phyloP scores from a whole-genome alignment of 2,113 vertebrate genomes.

The Microtus ochrogaster region DNA sequence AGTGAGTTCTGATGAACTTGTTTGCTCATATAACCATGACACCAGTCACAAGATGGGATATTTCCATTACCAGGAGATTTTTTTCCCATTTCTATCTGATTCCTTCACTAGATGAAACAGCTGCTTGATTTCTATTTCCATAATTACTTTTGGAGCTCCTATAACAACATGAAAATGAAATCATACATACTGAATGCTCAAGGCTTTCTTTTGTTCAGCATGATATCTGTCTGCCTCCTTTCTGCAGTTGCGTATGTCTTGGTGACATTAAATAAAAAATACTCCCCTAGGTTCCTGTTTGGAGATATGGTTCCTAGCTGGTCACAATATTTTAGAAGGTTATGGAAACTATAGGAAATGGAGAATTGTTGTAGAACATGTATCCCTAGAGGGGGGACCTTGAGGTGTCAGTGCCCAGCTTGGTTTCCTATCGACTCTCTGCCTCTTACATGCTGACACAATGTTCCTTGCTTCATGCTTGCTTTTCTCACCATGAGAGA shows the following conservation, averaged over 20 bases:
- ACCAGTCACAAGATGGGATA: neutral
- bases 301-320: neutral
- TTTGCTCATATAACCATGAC: neutral
- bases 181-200: neutral
- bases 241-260: neutral
- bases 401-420: neutral
- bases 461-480: neutral
- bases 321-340: neutral
- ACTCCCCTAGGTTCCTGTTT: neutral
- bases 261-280: neutral
- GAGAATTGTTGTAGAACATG: neutral
- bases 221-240: neutral
- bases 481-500: too few relatives aligned
- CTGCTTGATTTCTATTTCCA: neutral
- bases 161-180: conserved; percentile 1
- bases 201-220: neutral
- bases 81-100: neutral
- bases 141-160: neutral
- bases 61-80: neutral
- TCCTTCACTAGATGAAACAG: neutral
- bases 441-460: neutral
- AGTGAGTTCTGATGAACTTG: conserved; percentile 3
- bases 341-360: neutral
- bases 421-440: neutral
- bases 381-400: neutral